A percentile compares a stretch with the other conserved stretches of the same genome.
These are phyloP conservation scores for Apostichopus parvimensis DNA, from an alignment of 35 echinoderm and acorn worm genomes.

Conservation along the genomic window DNA sequence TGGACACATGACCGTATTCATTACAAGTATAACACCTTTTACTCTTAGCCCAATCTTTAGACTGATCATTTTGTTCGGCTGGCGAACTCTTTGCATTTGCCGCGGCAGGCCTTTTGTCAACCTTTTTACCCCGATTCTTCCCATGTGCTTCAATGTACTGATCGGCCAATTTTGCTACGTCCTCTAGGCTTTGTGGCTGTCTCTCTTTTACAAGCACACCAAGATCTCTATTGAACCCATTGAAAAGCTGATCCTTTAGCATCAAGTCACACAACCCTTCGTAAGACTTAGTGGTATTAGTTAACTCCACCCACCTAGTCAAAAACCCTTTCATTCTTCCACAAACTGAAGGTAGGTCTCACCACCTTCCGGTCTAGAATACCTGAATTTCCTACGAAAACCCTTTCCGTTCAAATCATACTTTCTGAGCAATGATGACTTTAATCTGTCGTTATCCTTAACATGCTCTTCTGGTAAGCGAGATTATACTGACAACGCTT, in stretches of 20 bases:
- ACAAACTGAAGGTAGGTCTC: neutral
- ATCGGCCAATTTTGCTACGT: neutral
- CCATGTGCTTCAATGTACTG: neutral
- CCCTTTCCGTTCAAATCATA: constrained; percentile 63
- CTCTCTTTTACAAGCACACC: constrained; percentile 10
- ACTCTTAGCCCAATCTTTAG: neutral
- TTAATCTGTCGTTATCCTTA: constrained; percentile 57
- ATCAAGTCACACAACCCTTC: neutral
- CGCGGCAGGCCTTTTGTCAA: neutral
- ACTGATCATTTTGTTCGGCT: neutral
- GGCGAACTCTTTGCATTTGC: neutral
- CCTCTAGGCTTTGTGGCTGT: neutral
- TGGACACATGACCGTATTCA: constrained; percentile 52
- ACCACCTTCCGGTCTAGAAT: constrained; percentile 24
- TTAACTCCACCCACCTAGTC: constrained; percentile 4
- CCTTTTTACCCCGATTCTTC: neutral
- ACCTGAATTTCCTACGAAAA: constrained; percentile 60
- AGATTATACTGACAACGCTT: constrained; percentile 67
- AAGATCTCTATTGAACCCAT: neutral
- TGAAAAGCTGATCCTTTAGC: neutral
- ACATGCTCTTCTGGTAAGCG: constrained; percentile 49
- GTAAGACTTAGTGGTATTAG: neutral
- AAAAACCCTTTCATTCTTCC: neutral
- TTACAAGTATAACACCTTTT: constrained; percentile 61
- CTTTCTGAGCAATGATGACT: constrained; percentile 51